phyloP scores from a whole-genome alignment of 1,140 invertebrate genomes.

The Apis mellifera region DNA sequence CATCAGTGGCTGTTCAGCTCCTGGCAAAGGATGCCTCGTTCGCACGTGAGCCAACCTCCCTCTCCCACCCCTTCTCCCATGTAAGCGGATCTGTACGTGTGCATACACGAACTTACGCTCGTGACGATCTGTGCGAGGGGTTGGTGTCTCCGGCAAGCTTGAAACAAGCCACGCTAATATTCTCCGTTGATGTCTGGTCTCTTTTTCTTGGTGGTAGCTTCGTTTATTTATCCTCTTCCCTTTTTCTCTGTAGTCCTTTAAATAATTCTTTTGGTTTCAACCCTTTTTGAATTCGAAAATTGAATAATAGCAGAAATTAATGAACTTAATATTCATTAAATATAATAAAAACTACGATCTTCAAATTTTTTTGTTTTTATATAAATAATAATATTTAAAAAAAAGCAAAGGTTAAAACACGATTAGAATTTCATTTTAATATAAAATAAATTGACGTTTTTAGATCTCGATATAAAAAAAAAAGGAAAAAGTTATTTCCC shows the following conservation, averaged over 20 bases:
- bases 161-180: constrained; percentile 52
- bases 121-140: constrained; percentile 1
- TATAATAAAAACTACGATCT: too few relatives aligned
- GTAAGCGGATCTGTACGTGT: constrained; percentile 12
- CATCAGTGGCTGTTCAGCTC: constrained; percentile 71
- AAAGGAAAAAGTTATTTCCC: too few relatives aligned
- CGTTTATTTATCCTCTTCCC: neutral
- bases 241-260: too few relatives aligned
- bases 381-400: too few relatives aligned
- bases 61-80: constrained; percentile 4
- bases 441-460: neutral
- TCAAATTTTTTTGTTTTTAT: too few relatives aligned
- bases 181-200: constrained; percentile 18
- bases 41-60: constrained; percentile 56
- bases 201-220: constrained; percentile 2
- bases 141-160: constrained; percentile 34
- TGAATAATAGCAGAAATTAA: too few relatives aligned
- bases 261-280: too few relatives aligned
- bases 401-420: too few relatives aligned
- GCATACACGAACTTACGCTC: neutral
- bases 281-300: too few relatives aligned
- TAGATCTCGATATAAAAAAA: neutral
- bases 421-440: too few relatives aligned
- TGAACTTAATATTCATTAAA: too few relatives aligned
- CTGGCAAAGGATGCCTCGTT: constrained; percentile 65